Conservation (phyloP, 1,140 invertebrate species). For the Portunus trituberculatus region DNA sequence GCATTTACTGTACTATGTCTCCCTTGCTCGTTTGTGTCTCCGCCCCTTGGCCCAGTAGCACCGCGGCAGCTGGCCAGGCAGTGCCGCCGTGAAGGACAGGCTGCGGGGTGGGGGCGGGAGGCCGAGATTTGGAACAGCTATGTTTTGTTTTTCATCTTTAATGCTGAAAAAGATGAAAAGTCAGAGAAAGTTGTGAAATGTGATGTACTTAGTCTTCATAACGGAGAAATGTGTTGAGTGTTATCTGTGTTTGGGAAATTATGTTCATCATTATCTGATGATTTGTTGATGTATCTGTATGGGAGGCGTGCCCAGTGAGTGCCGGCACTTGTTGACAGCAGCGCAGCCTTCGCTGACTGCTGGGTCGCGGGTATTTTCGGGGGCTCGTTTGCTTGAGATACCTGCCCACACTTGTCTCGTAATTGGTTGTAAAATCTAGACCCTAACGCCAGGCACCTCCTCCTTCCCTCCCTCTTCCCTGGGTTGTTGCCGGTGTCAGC, state of each 20-base stretch:
- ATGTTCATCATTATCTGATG: too few species aligned
- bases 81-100: background rate
- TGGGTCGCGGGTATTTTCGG: background rate
- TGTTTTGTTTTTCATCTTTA: too few species aligned
- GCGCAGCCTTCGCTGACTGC: background rate
- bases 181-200: too few species aligned
- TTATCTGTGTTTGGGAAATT: too few species aligned
- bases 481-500: background rate
- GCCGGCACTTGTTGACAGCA: background rate
- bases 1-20: background rate
- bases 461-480: background rate
- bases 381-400: background rate
- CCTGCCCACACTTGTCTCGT: background rate
- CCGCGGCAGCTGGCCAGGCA: background rate
- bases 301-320: background rate
- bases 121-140: background rate
- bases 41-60: background rate
- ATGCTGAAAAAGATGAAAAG: too few species aligned
- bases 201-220: too few species aligned
- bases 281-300: too few species aligned
- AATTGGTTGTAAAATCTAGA: constrained; percentile 23
- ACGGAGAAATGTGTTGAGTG: too few species aligned
- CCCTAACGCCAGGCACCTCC: background rate
- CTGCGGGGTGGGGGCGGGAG: background rate
- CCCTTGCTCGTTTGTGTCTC: background rate